phyloP scores from a whole-genome alignment of 2,888 invertebrate species.

The Epistrophe eligans region DNA sequence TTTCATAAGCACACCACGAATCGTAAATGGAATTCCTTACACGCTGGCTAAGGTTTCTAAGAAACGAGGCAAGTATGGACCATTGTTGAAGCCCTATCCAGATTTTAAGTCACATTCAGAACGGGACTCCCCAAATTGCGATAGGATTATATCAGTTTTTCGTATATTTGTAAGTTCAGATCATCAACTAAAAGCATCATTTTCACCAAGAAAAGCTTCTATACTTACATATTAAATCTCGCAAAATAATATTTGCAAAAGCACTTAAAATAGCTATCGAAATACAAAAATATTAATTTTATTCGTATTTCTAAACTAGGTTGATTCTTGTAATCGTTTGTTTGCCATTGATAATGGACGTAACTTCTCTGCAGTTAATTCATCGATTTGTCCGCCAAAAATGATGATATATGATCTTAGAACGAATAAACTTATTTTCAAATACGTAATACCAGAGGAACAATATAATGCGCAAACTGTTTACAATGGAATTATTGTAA shows the following conservation, averaged over 20 bases:
- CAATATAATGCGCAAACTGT: slow-evolving; percentile 50
- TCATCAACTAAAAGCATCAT: too few species aligned
- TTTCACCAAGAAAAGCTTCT: too few species aligned
- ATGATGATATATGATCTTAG: slow-evolving; percentile 42
- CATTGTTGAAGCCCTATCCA: slow-evolving; percentile 46
- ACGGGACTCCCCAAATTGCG: slow-evolving; percentile 3
- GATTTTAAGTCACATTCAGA: slow-evolving; percentile 46
- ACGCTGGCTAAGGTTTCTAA: slow-evolving; percentile 34
- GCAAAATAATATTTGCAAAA: too few species aligned
- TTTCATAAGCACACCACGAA: slow-evolving; percentile 37
- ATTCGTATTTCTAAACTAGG: not conserved
- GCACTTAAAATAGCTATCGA: too few species aligned
- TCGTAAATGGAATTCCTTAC: slow-evolving; percentile 43
- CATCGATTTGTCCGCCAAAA: slow-evolving; percentile 54
- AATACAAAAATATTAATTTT: too few species aligned
- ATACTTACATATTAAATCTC: too few species aligned
- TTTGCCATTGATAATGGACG: slow-evolving; percentile 63
- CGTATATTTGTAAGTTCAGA: slow-evolving; percentile 44
- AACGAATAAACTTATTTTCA: slow-evolving; percentile 39
- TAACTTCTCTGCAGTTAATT: slow-evolving; percentile 16
- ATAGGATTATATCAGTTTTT: slow-evolving; percentile 59
- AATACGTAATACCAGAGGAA: slow-evolving; percentile 47
- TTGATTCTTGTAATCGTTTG: slow-evolving; percentile 55
- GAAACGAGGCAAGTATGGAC: slow-evolving; percentile 21
- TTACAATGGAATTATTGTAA: slow-evolving; percentile 78